phyloP scores from a whole-genome alignment of 2,888 invertebrate genomes.

The Plagodis dolabraria region DNA sequence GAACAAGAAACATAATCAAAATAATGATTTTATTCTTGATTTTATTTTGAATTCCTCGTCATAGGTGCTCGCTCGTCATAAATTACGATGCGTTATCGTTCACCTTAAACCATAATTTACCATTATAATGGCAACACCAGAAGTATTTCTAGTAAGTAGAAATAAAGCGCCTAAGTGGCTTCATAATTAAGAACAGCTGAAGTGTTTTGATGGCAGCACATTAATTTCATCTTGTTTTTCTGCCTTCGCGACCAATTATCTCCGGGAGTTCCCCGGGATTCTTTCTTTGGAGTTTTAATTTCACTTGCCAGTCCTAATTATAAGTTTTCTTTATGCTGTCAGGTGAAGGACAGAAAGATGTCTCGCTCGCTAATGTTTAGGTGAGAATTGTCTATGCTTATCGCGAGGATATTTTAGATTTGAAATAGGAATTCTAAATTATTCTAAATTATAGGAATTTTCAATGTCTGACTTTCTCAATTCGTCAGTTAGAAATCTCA shows the following conservation, averaged over 20 bases:
- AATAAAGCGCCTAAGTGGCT: conserved; percentile 60
- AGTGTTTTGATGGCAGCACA: conserved; percentile 75
- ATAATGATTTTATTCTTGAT: too few species aligned
- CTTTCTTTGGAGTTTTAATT: conserved; percentile 64
- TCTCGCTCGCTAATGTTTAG: conserved; percentile 1
- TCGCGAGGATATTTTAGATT: background rate
- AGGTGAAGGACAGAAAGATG: conserved; percentile 17
- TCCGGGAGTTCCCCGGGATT: conserved; percentile 51
- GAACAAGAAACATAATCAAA: too few species aligned
- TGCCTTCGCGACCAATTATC: conserved; percentile 73
- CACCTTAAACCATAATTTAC: too few species aligned
- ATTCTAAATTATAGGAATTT: too few species aligned
- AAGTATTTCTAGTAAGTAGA: conserved; percentile 21
- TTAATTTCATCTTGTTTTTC: conserved; percentile 78
- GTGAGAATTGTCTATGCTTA: background rate
- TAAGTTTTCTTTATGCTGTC: conserved; percentile 55
- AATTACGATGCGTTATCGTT: too few species aligned
- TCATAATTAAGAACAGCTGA: conserved; percentile 72
- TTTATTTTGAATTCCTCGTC: too few species aligned
- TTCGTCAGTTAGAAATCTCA: too few species aligned
- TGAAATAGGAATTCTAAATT: too few species aligned
- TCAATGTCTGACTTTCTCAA: too few species aligned
- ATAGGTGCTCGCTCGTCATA: too few species aligned
- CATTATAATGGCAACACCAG: conserved; percentile 8
- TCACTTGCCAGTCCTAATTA: conserved; percentile 59